Conservation (phyloP, 2,888 invertebrate species). For the Heliconius ethilla region DNA sequence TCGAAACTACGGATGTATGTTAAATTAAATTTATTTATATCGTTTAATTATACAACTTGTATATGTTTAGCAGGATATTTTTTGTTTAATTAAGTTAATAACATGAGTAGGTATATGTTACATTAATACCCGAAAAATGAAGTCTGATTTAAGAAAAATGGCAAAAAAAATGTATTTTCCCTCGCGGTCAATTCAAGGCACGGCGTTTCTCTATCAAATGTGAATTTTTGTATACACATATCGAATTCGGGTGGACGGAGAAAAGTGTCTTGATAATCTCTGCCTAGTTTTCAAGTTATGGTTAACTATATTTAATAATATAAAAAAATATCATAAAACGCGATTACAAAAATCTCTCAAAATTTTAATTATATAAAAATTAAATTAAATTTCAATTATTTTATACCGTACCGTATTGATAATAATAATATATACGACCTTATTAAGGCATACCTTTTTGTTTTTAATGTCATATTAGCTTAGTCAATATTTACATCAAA, state of each 20-base stretch:
- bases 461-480: conserved; percentile 1
- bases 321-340: background rate
- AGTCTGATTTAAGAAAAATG: too few relatives aligned
- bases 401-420: background rate
- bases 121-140: background rate
- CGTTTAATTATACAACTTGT: background rate
- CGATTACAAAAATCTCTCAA: too few relatives aligned
- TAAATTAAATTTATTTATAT: conserved; percentile 1
- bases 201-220: background rate
- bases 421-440: background rate
- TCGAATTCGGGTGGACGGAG: background rate
- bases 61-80: background rate
- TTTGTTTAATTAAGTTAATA: background rate
- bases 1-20: conserved; percentile 18
- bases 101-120: background rate
- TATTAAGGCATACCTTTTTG: conserved; percentile 3
- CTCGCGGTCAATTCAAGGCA: too few relatives aligned
- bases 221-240: background rate
- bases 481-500: conserved; percentile 18
- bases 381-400: background rate
- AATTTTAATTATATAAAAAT: too few relatives aligned
- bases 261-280: background rate
- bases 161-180: too few relatives aligned
- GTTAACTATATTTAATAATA: background rate
- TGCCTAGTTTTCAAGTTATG: background rate